phyloP scores from a whole-genome alignment of 2,888 invertebrate species.

The Agrenia bidenticulata region DNA sequence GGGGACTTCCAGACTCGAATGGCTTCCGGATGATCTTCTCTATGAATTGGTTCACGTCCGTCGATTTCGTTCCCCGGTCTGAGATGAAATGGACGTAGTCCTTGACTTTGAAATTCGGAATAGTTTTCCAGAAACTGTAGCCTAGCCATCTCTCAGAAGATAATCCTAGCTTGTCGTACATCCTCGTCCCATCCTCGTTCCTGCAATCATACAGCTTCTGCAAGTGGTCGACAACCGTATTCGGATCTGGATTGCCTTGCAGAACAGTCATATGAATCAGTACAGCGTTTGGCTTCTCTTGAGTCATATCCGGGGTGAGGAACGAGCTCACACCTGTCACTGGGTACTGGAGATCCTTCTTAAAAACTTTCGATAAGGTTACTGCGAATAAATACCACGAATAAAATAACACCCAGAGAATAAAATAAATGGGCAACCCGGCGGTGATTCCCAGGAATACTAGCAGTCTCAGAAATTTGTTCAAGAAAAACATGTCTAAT shows the following conservation, averaged over 20 bases:
- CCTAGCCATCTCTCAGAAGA: neutral
- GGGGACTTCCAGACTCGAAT: neutral
- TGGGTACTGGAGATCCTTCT: neutral
- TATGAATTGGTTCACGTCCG: conserved; percentile 1
- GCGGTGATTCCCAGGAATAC: no score
- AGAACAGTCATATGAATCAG: conserved; percentile 13
- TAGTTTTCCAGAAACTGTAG: conserved; percentile 6
- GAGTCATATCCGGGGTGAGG: conserved; percentile 2
- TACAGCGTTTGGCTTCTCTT: neutral
- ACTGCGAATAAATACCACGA: no score
- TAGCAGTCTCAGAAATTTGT: no score
- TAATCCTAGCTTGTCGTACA: conserved; percentile 13
- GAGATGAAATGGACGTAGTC: conserved; percentile 4
- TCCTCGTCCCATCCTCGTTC: neutral
- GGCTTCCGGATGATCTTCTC: conserved; percentile 1
- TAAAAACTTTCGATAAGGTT: no score
- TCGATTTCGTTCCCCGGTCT: neutral
- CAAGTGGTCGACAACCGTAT: neutral
- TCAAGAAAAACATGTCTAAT: no score
- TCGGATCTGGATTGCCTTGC: neutral
- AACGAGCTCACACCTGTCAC: neutral
- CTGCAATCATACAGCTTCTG: neutral
- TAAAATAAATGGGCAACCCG: no score
- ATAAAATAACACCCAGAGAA: no score
- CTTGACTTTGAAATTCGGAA: neutral